phyloP scores from a whole-genome alignment of 1,140 invertebrate genomes.

The Drosophila kikkawai region DNA sequence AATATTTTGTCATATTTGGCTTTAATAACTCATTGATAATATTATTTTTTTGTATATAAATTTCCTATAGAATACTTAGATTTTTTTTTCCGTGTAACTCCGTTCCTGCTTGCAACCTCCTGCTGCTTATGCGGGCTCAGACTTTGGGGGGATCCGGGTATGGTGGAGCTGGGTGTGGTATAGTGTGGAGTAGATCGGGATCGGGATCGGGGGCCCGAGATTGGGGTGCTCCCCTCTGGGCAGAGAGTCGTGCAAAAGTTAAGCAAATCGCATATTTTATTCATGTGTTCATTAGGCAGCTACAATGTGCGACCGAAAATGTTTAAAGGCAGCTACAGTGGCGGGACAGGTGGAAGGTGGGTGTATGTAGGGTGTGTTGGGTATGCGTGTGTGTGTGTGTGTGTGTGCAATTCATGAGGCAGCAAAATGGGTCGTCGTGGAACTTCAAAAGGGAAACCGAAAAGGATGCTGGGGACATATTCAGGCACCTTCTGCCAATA shows the following conservation, averaged over 20 bases:
- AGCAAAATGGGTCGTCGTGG: conserved; percentile 77
- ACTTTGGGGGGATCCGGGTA: not conserved
- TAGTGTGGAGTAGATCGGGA: not conserved
- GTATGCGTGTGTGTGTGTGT: conserved; percentile 5
- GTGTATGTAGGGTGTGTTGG: conserved; percentile 1
- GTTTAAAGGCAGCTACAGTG: conserved; percentile 69
- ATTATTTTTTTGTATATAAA: not conserved
- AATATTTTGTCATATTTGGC: not conserved
- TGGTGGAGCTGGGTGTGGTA: not conserved
- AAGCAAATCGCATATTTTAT: conserved; percentile 84
- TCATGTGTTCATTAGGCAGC: conserved; percentile 83
- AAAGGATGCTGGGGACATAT: conserved; percentile 54
- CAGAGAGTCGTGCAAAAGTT: conserved; percentile 75
- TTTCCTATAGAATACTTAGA: not conserved
- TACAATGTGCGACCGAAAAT: conserved; percentile 84
- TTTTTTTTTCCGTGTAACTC: not conserved
- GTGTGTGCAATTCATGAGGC: conserved; percentile 64
- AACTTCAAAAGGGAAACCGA: conserved; percentile 75
- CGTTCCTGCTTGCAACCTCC: not conserved
- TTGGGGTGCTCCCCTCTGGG: conserved; percentile 21
- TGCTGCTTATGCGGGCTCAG: conserved; percentile 48
- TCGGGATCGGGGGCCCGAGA: conserved; percentile 8
- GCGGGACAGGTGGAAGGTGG: conserved; percentile 3
- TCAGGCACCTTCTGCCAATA: conserved; percentile 59
- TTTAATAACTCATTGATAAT: not conserved